Evolutionary conservation across 1,140 invertebrate genomes (phyloP).

Genomic region (Drosophila simulans): DNA sequence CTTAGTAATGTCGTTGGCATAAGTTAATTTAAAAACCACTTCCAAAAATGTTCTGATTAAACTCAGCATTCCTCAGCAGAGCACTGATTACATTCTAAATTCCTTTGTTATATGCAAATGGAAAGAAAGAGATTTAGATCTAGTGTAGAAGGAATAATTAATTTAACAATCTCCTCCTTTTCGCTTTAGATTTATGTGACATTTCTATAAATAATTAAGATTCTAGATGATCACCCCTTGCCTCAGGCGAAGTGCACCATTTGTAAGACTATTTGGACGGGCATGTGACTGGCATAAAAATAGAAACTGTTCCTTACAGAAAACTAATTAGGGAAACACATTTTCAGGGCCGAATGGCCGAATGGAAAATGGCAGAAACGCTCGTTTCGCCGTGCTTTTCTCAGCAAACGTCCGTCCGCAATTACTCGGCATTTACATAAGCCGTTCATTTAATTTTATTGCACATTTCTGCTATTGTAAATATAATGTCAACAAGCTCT

Average conservation of each 20-base stretch:
- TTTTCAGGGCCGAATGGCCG: conserved; percentile 18
- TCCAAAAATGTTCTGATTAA: neutral
- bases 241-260: conserved; percentile 19
- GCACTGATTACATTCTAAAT: conserved; percentile 18
- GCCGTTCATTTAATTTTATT: conserved; percentile 52
- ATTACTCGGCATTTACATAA: conserved; percentile 59
- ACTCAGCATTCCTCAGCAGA: neutral
- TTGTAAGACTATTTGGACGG: conserved; percentile 20
- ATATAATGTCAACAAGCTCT: conserved; percentile 54
- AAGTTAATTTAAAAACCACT: neutral
- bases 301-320: conserved; percentile 45
- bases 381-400: conserved; percentile 46
- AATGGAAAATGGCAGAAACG: conserved; percentile 49
- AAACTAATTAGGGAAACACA: conserved; percentile 66
- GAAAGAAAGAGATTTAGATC: neutral
- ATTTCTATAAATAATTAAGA: conserved; percentile 47
- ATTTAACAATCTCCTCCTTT: neutral
- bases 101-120: neutral
- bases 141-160: conserved; percentile 1
- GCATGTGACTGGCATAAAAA: conserved; percentile 41
- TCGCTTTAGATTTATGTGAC: conserved; percentile 29
- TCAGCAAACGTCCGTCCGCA: conserved; percentile 31
- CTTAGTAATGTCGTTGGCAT: neutral
- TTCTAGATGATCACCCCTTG: conserved; percentile 37
- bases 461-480: conserved; percentile 55